Percentiles rank a stretch among this genome's conserved stretches.
Evolutionary conservation across 2,113 vertebrate genomes (phyloP).

Genomic region (rat (Rattus norvegicus)): DNA sequence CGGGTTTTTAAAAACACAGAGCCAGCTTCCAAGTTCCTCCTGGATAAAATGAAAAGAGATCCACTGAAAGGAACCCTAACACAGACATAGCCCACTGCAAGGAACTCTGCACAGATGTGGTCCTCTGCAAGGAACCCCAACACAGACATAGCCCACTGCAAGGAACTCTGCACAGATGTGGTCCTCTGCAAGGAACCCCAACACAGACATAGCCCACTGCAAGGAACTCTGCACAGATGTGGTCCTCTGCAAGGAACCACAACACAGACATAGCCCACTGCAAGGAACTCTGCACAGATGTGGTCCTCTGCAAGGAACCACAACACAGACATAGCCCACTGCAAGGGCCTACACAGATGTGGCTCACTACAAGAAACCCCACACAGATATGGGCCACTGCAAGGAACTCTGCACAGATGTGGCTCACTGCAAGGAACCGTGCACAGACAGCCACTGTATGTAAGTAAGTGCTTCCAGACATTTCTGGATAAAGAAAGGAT

Average conservation of each 20-base stretch:
- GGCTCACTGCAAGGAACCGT: background rate
- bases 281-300: too few species aligned
- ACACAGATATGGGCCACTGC: too few species aligned
- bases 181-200: background rate
- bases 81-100: too few species aligned
- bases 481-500: background rate
- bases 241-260: background rate
- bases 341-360: background rate
- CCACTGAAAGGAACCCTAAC: background rate
- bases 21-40: background rate
- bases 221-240: too few species aligned
- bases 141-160: too few species aligned
- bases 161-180: too few species aligned
- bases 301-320: background rate
- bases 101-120: too few species aligned
- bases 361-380: background rate
- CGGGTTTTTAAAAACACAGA: background rate
- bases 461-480: background rate
- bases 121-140: background rate
- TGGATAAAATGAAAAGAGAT: background rate
- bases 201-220: too few species aligned
- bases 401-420: background rate
- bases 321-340: too few species aligned
- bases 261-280: too few species aligned
- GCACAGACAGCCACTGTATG: background rate